phyloP scores from a whole-genome alignment of 1,140 invertebrate genomes.

The Calephelis virginiensis region DNA sequence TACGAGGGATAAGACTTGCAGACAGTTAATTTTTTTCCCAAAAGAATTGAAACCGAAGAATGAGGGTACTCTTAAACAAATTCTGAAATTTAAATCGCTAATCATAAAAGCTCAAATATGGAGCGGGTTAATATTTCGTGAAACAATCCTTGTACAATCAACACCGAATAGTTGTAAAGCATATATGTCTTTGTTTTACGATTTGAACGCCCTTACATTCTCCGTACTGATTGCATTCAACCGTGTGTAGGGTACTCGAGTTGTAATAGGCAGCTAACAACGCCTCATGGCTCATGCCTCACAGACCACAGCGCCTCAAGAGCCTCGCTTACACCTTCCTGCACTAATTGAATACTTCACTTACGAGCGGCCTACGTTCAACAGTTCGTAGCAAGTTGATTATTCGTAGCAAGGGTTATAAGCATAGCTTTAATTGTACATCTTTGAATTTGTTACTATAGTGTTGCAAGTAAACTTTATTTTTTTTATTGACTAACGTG shows the following conservation, averaged over 20 bases:
- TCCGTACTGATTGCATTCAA: slow-evolving; percentile 33
- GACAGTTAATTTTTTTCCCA: too few species aligned
- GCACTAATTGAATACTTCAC: slow-evolving; percentile 43
- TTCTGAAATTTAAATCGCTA: too few species aligned
- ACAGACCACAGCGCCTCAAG: slow-evolving; percentile 27
- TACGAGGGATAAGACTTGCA: too few species aligned
- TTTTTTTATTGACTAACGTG: too few species aligned
- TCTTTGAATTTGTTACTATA: too few species aligned
- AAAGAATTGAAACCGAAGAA: too few species aligned
- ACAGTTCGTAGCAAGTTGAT: slow-evolving; percentile 6
- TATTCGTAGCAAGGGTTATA: not conserved
- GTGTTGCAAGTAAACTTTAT: too few species aligned
- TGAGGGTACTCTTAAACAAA: too few species aligned
- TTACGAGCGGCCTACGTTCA: slow-evolving; percentile 19
- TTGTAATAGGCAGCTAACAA: slow-evolving; percentile 47
- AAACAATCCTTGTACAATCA: slow-evolving; percentile 2
- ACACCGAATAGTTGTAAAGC: not conserved
- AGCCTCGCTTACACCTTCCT: slow-evolving; percentile 31
- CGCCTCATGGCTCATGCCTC: slow-evolving; percentile 25
- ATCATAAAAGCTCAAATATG: too few species aligned
- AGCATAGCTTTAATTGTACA: too few species aligned
- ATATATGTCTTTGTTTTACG: slow-evolving; percentile 7
- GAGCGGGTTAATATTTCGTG: not conserved
- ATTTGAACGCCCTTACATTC: slow-evolving; percentile 12
- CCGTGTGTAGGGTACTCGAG: slow-evolving; percentile 34